These are phyloP conservation scores for Premnoplex brunnescens DNA, from an alignment of 2,797 vertebrate genomes.

Conservation along the genomic window DNA sequence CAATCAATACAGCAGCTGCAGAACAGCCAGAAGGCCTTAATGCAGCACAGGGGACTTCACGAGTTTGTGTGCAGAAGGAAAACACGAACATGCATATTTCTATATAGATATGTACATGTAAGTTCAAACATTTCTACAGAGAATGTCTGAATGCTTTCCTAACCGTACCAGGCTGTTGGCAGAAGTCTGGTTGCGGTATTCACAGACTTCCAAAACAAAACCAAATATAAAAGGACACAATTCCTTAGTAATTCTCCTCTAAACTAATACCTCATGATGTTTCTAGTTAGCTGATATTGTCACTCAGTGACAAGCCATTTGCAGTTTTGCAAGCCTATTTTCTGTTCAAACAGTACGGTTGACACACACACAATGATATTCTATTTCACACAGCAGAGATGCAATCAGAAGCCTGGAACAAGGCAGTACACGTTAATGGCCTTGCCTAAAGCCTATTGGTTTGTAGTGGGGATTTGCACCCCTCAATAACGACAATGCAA, in stretches of 20 bases:
- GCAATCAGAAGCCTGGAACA: slow-evolving; percentile 19
- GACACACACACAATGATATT: slow-evolving; percentile 4
- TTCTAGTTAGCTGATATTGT: slow-evolving; percentile 25
- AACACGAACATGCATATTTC: neutral
- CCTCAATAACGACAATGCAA: slow-evolving; percentile 14
- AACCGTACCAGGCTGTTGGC: neutral
- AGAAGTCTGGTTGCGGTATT: neutral
- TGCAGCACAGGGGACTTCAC: neutral
- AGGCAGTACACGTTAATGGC: neutral
- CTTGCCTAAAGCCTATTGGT: slow-evolving; percentile 33
- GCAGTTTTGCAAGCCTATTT: slow-evolving; percentile 28
- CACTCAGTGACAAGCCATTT: neutral
- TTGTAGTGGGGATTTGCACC: slow-evolving; percentile 29
- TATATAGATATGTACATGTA: neutral
- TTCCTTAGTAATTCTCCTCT: neutral
- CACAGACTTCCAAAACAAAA: neutral
- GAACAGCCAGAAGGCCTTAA: neutral
- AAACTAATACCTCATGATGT: neutral
- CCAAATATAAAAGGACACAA: neutral
- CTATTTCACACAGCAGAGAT: slow-evolving; percentile 29
- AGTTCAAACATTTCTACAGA: neutral
- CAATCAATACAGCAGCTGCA: slow-evolving; percentile 40
- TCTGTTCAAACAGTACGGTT: neutral
- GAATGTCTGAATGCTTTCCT: neutral
- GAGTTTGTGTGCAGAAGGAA: neutral